These are phyloP conservation scores for Polyodon spathula DNA, from an alignment of 2,113 vertebrate genomes.

Conservation along the genomic window DNA sequence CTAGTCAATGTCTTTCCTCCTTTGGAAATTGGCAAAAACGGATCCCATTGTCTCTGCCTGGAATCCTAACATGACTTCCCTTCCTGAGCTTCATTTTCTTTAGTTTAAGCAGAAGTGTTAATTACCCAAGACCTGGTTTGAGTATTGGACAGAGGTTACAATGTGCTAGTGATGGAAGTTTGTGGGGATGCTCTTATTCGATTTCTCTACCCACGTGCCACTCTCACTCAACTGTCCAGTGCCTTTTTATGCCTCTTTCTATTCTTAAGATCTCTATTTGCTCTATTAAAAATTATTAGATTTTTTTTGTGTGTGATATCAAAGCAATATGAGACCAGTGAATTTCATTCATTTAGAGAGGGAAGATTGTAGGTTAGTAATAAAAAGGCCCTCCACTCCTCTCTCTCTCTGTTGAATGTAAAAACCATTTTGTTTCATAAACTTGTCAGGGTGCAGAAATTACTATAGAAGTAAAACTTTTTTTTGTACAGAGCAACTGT, in stretches of 20 bases:
- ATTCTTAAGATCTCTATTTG: constrained; percentile 46
- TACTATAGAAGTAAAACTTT: constrained; percentile 22
- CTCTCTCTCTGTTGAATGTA: constrained; percentile 1
- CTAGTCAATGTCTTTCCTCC: too few relatives aligned
- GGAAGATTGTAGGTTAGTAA: not conserved
- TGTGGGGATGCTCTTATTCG: not conserved
- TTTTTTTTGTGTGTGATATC: constrained; percentile 42
- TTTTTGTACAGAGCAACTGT: constrained; percentile 16
- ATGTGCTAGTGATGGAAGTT: too few relatives aligned
- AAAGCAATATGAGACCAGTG: constrained; percentile 63
- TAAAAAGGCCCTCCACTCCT: too few relatives aligned
- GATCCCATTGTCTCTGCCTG: too few relatives aligned
- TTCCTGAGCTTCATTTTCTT: constrained; percentile 1
- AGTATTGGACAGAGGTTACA: too few relatives aligned
- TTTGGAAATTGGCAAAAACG: too few relatives aligned
- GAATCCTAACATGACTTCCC: too few relatives aligned
- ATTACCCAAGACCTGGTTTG: too few relatives aligned
- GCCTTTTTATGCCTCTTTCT: constrained; percentile 60
- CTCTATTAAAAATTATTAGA: constrained; percentile 29
- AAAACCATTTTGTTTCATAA: not conserved
- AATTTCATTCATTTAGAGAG: constrained; percentile 38
- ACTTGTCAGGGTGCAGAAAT: constrained; percentile 18
- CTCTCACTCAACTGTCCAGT: constrained; percentile 51
- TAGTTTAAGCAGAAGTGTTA: too few relatives aligned
- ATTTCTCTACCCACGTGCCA: constrained; percentile 37